Conservation (phyloP, 2,113 vertebrate species). For the Panthera leo region DNA sequence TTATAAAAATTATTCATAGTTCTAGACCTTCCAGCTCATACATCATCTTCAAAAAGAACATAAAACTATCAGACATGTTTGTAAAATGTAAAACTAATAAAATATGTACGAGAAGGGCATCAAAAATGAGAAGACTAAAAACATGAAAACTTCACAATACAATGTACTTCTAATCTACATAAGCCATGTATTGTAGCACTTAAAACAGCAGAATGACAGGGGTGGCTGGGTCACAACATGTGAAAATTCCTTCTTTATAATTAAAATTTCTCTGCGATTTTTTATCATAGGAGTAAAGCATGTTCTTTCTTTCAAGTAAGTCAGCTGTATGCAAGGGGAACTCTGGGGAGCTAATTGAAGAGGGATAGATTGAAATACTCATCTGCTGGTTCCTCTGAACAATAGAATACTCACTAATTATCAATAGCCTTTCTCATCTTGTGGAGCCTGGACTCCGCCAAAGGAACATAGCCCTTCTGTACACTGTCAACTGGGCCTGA, state of each 20-base stretch:
- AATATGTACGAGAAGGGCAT: not conserved
- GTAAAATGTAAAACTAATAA: not conserved
- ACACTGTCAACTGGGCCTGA: too few relatives aligned
- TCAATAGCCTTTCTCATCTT: not conserved
- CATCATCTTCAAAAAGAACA: not conserved
- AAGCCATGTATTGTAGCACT: not conserved
- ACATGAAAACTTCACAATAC: not conserved
- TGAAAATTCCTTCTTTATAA: not conserved
- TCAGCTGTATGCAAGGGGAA: not conserved
- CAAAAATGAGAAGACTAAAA: not conserved
- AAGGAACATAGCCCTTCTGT: not conserved
- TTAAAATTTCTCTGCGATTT: not conserved
- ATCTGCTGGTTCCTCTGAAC: not conserved
- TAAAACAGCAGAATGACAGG: not conserved
- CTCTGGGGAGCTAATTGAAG: not conserved
- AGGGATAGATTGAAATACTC: not conserved
- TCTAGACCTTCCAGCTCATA: not conserved
- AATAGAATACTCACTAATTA: not conserved
- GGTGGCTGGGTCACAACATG: not conserved
- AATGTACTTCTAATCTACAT: not conserved
- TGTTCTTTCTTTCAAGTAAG: not conserved
- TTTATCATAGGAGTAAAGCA: not conserved
- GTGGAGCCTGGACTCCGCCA: not conserved
- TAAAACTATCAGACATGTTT: not conserved
- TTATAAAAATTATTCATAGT: not conserved